Conservation (phyloP, 2,113 vertebrate species). For the Aepyceros melampus region DNA sequence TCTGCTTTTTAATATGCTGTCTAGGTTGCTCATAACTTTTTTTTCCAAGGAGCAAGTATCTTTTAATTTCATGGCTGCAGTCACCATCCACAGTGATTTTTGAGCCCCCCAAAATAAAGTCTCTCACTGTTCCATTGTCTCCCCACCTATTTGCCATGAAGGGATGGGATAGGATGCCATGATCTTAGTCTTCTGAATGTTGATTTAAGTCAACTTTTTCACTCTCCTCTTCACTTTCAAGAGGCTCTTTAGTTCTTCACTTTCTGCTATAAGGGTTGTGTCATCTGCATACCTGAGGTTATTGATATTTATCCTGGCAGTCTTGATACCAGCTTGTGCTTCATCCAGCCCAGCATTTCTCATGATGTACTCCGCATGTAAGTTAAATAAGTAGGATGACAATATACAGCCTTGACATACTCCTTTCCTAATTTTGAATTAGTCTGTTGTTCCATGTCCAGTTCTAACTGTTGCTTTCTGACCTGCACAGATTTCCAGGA, state of each 20-base stretch:
- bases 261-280: not conserved
- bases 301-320: not conserved
- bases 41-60: accelerated
- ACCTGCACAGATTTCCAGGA: not conserved
- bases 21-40: not conserved
- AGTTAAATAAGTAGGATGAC: not conserved
- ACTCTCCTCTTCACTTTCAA: not conserved
- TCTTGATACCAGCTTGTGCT: not conserved
- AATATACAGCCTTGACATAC: not conserved
- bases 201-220: not conserved
- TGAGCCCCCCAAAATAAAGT: not conserved
- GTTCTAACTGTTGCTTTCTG: not conserved
- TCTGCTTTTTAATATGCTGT: not conserved
- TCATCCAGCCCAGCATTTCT: not conserved
- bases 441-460: not conserved
- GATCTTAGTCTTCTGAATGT: not conserved
- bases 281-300: not conserved
- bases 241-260: not conserved
- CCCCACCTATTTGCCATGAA: not conserved
- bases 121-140: not conserved
- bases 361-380: not conserved
- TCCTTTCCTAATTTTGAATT: not conserved
- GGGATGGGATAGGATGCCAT: accelerated
- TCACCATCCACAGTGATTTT: not conserved
- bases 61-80: not conserved